Evolutionary conservation across 2,888 invertebrate species (phyloP).

Genomic region (Archips xylosteana): DNA sequence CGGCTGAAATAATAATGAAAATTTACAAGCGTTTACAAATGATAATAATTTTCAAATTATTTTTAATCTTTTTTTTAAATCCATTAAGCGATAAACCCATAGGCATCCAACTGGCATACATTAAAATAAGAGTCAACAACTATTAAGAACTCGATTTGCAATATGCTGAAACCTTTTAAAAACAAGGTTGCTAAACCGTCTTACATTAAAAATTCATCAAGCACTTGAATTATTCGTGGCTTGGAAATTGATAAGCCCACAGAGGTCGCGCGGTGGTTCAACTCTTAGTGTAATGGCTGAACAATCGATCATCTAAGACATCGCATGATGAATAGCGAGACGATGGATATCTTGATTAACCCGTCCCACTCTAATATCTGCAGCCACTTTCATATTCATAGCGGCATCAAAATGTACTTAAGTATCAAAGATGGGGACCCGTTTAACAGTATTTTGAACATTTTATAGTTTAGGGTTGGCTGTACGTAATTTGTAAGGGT

Average conservation of each 20-base stretch:
- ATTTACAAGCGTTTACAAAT: too few relatives aligned
- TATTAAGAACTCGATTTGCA: background rate
- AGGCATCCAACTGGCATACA: too few relatives aligned
- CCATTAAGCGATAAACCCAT: too few relatives aligned
- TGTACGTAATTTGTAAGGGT: background rate
- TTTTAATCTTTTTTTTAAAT: too few relatives aligned
- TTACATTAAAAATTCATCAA: conserved; percentile 31
- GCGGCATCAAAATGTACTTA: conserved; percentile 23
- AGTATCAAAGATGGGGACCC: background rate
- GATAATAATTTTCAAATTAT: too few relatives aligned
- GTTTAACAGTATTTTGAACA: conserved; percentile 5
- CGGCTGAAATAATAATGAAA: too few relatives aligned
- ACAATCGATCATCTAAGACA: conserved; percentile 43
- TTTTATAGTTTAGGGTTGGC: background rate
- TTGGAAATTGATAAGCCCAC: conserved; percentile 29
- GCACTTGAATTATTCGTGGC: conserved; percentile 37
- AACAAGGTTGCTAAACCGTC: conserved; percentile 8
- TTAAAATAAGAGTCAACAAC: too few relatives aligned
- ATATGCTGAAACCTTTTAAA: conserved; percentile 1
- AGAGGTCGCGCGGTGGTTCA: conserved; percentile 36
- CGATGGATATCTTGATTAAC: conserved; percentile 41
- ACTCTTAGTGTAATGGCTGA: conserved; percentile 33
- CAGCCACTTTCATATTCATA: conserved; percentile 36
- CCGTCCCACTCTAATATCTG: conserved; percentile 39
- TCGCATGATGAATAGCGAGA: conserved; percentile 44